A percentile compares a stretch with the other conserved stretches of the same genome.
Evolutionary conservation across 2,113 vertebrate species (phyloP).

Genomic region (Amblyopsis rosae): DNA sequence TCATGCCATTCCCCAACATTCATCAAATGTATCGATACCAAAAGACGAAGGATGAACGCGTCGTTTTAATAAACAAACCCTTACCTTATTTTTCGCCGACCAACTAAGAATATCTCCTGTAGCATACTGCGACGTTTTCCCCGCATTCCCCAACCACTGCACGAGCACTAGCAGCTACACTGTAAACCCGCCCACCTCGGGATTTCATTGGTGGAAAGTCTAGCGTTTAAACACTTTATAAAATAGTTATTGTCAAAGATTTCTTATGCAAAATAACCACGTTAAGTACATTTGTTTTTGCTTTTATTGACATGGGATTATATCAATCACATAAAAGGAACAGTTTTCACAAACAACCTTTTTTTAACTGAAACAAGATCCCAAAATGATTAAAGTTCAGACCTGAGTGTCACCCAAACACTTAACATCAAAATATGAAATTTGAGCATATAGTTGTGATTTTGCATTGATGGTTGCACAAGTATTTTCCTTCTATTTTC

Average conservation of each 20-base stretch:
- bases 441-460: constrained; percentile 49
- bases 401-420: constrained; percentile 80
- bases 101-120: fast-evolving
- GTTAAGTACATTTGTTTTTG: constrained; percentile 60
- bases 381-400: constrained; percentile 66
- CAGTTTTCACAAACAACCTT: constrained; percentile 70
- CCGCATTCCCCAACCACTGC: constrained; percentile 11
- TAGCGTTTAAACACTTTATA: no score
- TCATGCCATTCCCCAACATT: background rate
- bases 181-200: constrained; percentile 23
- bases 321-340: constrained; percentile 78
- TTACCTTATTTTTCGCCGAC: constrained; percentile 21
- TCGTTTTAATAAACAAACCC: fast-evolving
- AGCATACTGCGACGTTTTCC: constrained; percentile 28
- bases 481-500: constrained; percentile 46
- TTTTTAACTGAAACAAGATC: constrained; percentile 62
- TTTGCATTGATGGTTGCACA: constrained; percentile 73
- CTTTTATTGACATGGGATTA: constrained; percentile 79
- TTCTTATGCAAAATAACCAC: background rate
- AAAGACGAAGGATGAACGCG: background rate
- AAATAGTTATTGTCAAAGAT: constrained; percentile 6
- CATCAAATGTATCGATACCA: fast-evolving
- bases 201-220: constrained; percentile 47
- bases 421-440: constrained; percentile 60
- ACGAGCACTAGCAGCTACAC: background rate